These are phyloP conservation scores for Pentalonia nigronervosa DNA, from an alignment of 1,140 invertebrate species.

Conservation along the genomic window DNA sequence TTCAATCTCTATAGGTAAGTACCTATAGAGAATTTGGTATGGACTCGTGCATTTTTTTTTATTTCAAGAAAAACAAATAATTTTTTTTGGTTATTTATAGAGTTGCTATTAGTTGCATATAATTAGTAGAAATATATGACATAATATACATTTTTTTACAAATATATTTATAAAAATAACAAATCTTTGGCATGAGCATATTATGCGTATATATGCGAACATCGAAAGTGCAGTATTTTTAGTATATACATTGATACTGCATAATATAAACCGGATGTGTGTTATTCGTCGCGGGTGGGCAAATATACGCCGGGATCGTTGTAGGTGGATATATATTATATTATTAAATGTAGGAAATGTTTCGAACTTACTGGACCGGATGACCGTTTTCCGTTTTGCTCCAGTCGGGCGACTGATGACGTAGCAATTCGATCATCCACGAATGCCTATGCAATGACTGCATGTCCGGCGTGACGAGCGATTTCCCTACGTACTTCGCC, in stretches of 20 bases:
- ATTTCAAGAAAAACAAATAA: no score
- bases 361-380: conserved; percentile 33
- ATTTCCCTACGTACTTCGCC: not conserved
- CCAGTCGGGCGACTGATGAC: not conserved
- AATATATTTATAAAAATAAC: no score
- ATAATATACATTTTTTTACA: no score
- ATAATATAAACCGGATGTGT: not conserved
- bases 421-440: not conserved
- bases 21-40: no score
- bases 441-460: not conserved
- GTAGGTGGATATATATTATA: not conserved
- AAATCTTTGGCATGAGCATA: no score
- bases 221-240: not conserved
- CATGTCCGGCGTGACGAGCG: conserved; percentile 17
- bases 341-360: not conserved
- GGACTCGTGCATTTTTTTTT: no score
- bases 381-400: conserved; percentile 47
- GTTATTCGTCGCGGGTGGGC: conserved; percentile 19
- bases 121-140: no score
- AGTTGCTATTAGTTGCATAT: no score
- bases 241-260: not conserved
- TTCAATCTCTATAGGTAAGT: no score
- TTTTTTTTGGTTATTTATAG: no score
- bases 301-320: not conserved
- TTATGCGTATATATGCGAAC: no score